These are phyloP conservation scores for Spinus olivaceus DNA, from an alignment of 2,797 vertebrate species.

Conservation along the genomic window DNA sequence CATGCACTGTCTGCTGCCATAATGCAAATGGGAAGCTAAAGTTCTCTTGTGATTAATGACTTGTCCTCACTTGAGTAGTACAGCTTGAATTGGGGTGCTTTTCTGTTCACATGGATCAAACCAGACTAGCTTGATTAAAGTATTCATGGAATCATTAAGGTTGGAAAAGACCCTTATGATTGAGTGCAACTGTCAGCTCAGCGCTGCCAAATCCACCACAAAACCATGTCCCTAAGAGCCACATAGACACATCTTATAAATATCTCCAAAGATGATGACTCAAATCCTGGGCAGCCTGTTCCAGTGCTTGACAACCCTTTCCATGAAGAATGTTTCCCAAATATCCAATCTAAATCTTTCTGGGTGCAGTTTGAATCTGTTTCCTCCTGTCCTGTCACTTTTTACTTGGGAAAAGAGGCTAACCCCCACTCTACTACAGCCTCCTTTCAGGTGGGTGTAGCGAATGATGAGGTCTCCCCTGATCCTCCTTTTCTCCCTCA, in stretches of 20 bases:
- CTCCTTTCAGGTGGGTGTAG: not conserved
- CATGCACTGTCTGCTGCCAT: fast-evolving
- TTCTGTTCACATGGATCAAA: not conserved
- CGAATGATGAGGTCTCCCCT: not conserved
- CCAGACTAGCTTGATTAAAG: not conserved
- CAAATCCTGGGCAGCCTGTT: not conserved
- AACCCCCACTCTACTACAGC: fast-evolving
- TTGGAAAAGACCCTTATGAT: not conserved
- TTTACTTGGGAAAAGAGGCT: not conserved
- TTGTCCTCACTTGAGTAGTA: not conserved
- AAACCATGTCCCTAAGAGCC: not conserved
- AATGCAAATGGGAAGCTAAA: not conserved
- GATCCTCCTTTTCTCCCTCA: not conserved
- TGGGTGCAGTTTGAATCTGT: fast-evolving
- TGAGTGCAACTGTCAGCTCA: not conserved
- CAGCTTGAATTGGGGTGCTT: not conserved
- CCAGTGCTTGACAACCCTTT: not conserved
- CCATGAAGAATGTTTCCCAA: not conserved
- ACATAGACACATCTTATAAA: not conserved
- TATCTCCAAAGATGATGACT: not conserved
- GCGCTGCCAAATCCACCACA: not conserved
- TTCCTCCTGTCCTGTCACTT: not conserved
- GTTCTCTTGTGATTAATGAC: not conserved
- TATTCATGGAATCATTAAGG: not conserved
- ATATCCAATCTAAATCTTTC: not conserved